phyloP scores from a whole-genome alignment of 1,140 invertebrate genomes.

The Drosophila kikkawai region DNA sequence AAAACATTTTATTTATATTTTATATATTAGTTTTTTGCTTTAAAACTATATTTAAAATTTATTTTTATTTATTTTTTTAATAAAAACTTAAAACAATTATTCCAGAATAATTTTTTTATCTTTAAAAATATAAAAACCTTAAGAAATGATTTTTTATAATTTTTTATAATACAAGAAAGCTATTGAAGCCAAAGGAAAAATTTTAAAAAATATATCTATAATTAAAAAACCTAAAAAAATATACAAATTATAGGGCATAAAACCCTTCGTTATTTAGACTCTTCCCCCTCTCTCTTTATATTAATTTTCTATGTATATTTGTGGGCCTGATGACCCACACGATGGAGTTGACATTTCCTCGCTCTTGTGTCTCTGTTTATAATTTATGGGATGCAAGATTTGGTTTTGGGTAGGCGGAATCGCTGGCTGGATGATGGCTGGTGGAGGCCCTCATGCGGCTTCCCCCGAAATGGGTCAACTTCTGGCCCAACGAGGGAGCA shows the following conservation, averaged over 20 bases:
- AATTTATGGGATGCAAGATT: constrained; percentile 55
- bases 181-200: neutral
- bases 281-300: neutral
- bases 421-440: constrained; percentile 1
- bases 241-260: constrained; percentile 5
- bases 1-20: neutral
- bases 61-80: too few relatives aligned
- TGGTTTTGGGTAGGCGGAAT: constrained; percentile 44
- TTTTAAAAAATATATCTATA: neutral
- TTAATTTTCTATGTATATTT: constrained; percentile 61
- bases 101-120: too few relatives aligned
- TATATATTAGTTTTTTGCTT: too few relatives aligned
- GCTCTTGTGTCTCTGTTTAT: constrained; percentile 41
- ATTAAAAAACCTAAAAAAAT: neutral
- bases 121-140: neutral
- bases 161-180: neutral
- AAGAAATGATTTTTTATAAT: neutral
- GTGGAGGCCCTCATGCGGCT: constrained; percentile 54
- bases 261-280: neutral
- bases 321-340: constrained; percentile 64
- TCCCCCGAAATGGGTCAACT: constrained; percentile 56
- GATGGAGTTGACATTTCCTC: constrained; percentile 51
- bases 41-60: neutral
- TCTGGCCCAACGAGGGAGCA: constrained; percentile 23
- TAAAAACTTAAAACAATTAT: too few relatives aligned